Evolutionary conservation across 2,113 vertebrate species (phyloP).

Genomic region (Sisor rabdophorus): DNA sequence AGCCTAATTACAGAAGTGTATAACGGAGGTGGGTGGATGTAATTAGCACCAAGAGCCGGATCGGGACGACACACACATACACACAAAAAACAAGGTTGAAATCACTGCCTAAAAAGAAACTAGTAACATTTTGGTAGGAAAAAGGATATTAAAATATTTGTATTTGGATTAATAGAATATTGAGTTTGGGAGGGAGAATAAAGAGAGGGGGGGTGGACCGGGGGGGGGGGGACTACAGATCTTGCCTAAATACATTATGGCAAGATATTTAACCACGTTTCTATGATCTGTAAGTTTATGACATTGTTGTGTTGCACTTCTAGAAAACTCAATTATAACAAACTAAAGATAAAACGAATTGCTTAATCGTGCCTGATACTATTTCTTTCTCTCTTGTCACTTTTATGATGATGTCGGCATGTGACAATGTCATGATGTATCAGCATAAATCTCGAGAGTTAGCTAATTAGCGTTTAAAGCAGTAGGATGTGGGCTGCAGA

Average conservation of each 20-base stretch:
- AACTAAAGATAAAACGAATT: too few relatives aligned
- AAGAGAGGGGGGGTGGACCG: neutral
- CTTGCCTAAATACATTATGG: neutral
- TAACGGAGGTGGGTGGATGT: slow-evolving; percentile 99
- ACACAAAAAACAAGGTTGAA: neutral
- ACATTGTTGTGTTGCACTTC: neutral
- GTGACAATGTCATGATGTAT: too few relatives aligned
- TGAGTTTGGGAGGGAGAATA: neutral
- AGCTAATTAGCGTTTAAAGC: neutral
- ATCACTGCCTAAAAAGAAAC: too few relatives aligned
- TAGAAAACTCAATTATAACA: neutral
- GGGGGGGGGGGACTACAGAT: neutral
- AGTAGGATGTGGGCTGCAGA: neutral
- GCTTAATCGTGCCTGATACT: too few relatives aligned
- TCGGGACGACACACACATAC: slow-evolving; percentile 49
- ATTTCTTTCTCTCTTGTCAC: too few relatives aligned
- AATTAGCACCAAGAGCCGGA: slow-evolving; percentile 98
- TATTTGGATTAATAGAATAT: neutral
- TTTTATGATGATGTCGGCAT: too few relatives aligned
- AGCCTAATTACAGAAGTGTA: slow-evolving; percentile 99
- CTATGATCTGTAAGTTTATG: neutral
- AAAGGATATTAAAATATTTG: neutral
- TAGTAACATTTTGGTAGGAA: too few relatives aligned
- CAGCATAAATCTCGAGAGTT: too few relatives aligned
- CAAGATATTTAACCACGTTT: neutral